These are phyloP conservation scores for Hedychridium roseum DNA, from an alignment of 2,888 invertebrate species.

Conservation along the genomic window DNA sequence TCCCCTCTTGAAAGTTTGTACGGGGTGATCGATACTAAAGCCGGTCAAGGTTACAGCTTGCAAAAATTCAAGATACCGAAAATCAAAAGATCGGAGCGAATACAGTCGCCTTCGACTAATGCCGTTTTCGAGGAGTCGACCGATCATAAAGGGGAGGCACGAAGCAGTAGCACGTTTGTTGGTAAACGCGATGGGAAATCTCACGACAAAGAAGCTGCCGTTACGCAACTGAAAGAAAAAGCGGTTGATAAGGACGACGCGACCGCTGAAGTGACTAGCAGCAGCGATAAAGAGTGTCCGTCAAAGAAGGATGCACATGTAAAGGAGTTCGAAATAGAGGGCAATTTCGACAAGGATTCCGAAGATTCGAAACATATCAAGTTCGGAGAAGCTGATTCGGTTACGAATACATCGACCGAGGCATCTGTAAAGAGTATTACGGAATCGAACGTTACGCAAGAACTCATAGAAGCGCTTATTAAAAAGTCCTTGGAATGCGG, in stretches of 20 bases:
- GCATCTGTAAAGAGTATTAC: not conserved
- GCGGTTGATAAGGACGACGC: slow-evolving; percentile 32
- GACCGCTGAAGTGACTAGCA: slow-evolving; percentile 42
- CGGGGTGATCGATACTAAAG: slow-evolving; percentile 57
- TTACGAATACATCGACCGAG: slow-evolving; percentile 4
- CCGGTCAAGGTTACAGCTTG: slow-evolving; percentile 64
- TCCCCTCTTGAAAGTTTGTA: slow-evolving; percentile 67
- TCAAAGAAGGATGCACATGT: too few species aligned
- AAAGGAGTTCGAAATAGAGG: too few species aligned
- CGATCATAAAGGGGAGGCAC: too few species aligned
- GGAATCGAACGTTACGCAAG: slow-evolving; percentile 39
- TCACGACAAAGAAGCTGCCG: too few species aligned
- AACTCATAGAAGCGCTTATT: slow-evolving; percentile 50
- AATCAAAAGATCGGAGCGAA: slow-evolving; percentile 56
- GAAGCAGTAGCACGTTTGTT: too few species aligned
- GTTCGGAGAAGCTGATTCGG: slow-evolving; percentile 14
- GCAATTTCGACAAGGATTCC: too few species aligned
- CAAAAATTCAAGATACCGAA: slow-evolving; percentile 69
- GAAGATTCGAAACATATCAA: not conserved
- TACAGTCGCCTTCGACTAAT: slow-evolving; percentile 22
- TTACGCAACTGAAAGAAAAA: too few species aligned
- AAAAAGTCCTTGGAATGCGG: slow-evolving; percentile 49
- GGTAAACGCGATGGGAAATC: slow-evolving; percentile 10
- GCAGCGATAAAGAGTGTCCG: slow-evolving; percentile 30
- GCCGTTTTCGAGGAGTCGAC: slow-evolving; percentile 13